Percentiles rank a stretch among this genome's conserved stretches.
Conservation (phyloP, 2,113 vertebrate species). For the Labrus mixtus region DNA sequence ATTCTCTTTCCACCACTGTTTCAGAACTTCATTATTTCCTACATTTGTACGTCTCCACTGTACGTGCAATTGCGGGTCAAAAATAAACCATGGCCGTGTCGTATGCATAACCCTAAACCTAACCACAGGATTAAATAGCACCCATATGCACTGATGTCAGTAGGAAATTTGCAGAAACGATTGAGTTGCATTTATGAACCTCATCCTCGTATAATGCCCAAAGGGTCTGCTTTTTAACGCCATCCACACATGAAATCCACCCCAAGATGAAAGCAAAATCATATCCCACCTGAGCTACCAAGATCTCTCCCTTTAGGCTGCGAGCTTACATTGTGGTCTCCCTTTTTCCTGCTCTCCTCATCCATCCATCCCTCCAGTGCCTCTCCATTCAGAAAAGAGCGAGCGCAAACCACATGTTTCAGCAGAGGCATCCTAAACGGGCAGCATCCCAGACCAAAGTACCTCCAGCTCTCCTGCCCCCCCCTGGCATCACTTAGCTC, state of each 20-base stretch:
- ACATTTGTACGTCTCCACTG: slow-evolving; percentile 56
- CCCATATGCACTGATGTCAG: slow-evolving; percentile 75
- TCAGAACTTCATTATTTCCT: slow-evolving; percentile 71
- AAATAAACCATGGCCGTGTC: slow-evolving; percentile 78
- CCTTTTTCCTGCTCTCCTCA: slow-evolving; percentile 48
- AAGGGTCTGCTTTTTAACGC: slow-evolving; percentile 61
- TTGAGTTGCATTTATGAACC: slow-evolving; percentile 67
- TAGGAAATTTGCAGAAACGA: slow-evolving; percentile 70
- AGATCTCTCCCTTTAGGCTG: slow-evolving; percentile 66
- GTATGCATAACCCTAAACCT: slow-evolving; percentile 75
- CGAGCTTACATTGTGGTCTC: slow-evolving; percentile 70
- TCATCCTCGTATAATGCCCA: slow-evolving; percentile 66
- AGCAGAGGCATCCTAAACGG: slow-evolving; percentile 70
- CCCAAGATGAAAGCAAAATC: slow-evolving; percentile 59
- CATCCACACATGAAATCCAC: slow-evolving; percentile 58
- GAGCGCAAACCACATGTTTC: slow-evolving; percentile 81
- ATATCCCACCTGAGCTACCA: slow-evolving; percentile 74
- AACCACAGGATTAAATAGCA: slow-evolving; percentile 77
- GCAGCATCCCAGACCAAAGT: slow-evolving; percentile 78
- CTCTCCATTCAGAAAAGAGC: slow-evolving; percentile 64
- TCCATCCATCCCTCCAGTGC: slow-evolving; percentile 62
- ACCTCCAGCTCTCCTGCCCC: slow-evolving; percentile 76
- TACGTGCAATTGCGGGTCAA: slow-evolving; percentile 63
- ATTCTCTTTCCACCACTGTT: slow-evolving; percentile 63
- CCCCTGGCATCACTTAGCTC: slow-evolving; percentile 79